Evolutionary conservation across 2,797 vertebrate species (phyloP).

Genomic region (Periparus ater): DNA sequence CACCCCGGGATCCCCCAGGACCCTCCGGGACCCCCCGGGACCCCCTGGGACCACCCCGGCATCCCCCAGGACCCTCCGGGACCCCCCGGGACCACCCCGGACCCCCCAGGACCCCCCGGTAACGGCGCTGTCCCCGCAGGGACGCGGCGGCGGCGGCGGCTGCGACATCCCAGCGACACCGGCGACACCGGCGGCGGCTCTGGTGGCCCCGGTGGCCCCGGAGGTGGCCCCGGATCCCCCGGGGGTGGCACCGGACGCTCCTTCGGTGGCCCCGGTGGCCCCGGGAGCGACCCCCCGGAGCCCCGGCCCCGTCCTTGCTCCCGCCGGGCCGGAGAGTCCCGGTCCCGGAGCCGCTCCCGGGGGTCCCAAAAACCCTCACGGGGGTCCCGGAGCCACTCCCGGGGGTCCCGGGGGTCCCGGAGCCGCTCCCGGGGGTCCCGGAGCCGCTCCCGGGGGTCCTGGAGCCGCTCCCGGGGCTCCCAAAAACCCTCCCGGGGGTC

Average conservation of each 20-base stretch:
- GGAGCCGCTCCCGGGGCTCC: no score
- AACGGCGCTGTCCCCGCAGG: not conserved
- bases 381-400: not conserved
- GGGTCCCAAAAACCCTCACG: no score
- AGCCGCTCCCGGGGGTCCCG: not conserved
- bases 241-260: not conserved
- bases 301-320: no score
- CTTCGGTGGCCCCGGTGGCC: accelerated
- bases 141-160: not conserved
- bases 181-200: not conserved
- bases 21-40: no score
- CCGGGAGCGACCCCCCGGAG: not conserved
- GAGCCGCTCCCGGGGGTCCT: not conserved
- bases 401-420: not conserved
- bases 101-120: not conserved
- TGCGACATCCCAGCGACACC: not conserved
- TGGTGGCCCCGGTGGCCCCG: not conserved
- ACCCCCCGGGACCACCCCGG: no score
- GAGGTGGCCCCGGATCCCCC: not conserved
- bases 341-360: not conserved
- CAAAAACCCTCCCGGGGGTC: no score
- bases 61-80: no score
- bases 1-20: no score
- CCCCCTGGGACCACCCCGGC: no score
- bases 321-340: not conserved